Conservation (phyloP, 2,888 invertebrate genomes). For the Miltochrista miniata region DNA sequence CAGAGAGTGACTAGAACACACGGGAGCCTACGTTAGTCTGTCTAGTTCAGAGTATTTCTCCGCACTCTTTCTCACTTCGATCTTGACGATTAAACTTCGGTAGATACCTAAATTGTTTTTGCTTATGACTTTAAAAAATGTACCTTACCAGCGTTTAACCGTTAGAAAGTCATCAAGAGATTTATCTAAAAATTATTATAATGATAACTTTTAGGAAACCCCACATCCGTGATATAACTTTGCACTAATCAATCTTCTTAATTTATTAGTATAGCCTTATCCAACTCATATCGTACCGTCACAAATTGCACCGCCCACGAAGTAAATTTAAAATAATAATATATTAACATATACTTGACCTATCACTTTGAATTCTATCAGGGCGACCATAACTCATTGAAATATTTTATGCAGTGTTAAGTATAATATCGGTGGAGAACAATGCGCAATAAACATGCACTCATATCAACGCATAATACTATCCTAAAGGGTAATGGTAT, state of each 20-base stretch:
- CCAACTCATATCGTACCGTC: conserved; percentile 18
- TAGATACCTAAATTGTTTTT: too few relatives aligned
- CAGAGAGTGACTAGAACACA: too few relatives aligned
- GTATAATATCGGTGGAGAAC: conserved; percentile 67
- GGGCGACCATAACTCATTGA: conserved; percentile 57
- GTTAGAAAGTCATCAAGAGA: neutral
- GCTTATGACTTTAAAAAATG: too few relatives aligned
- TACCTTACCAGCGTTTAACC: neutral
- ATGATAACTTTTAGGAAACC: neutral
- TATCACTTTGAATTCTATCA: conserved; percentile 58
- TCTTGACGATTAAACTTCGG: too few relatives aligned
- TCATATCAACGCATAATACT: conserved; percentile 73
- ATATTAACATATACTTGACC: conserved; percentile 54
- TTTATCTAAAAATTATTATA: neutral
- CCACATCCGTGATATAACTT: neutral
- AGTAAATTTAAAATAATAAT: conserved; percentile 27
- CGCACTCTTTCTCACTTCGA: too few relatives aligned
- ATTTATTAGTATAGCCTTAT: conserved; percentile 33
- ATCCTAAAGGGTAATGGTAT: conserved; percentile 56
- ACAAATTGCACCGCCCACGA: conserved; percentile 38
- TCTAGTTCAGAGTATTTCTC: too few relatives aligned
- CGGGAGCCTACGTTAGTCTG: too few relatives aligned
- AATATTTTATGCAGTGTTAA: conserved; percentile 68
- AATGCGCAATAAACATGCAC: conserved; percentile 76
- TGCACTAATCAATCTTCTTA: conserved; percentile 19